phyloP scores from a whole-genome alignment of 92 coral and sea anemone genomes.

The Phenganax marumi region DNA sequence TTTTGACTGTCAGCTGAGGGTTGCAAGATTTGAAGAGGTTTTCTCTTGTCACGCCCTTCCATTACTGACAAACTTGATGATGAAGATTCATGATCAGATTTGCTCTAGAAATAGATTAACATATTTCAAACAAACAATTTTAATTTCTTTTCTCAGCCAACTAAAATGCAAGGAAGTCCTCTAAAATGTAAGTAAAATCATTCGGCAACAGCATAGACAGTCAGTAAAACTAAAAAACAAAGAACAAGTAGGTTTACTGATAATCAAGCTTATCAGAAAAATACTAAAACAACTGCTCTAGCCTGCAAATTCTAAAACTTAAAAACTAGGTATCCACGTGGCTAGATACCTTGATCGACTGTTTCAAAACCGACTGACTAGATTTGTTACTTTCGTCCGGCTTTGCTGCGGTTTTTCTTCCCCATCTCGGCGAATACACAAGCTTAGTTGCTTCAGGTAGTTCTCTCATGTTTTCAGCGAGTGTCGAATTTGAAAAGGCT shows the following conservation, averaged over 20 bases:
- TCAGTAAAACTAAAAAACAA: no score
- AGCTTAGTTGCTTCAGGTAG: conserved; percentile 71
- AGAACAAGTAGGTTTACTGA: no score
- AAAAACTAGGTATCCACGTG: background rate
- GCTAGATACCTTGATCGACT: background rate
- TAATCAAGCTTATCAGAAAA: no score
- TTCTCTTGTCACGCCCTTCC: conserved; percentile 63
- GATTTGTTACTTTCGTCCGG: conserved; percentile 23
- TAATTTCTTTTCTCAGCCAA: background rate
- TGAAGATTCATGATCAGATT: conserved; percentile 23
- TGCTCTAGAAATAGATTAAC: background rate
- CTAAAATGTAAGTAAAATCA: background rate
- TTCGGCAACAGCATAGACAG: no score
- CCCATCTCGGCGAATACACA: conserved; percentile 63
- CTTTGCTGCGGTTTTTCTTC: conserved; percentile 52
- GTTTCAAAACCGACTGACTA: background rate
- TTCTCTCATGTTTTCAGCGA: conserved; percentile 73
- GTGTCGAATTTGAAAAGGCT: conserved; percentile 69
- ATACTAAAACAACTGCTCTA: no score
- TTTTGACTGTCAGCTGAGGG: conserved; percentile 84
- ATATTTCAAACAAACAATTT: background rate
- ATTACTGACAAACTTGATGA: background rate
- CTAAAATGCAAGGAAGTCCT: background rate
- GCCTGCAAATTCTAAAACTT: background rate
- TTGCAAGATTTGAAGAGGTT: conserved; percentile 86